A percentile compares a stretch with the other conserved stretches of the same genome.
phyloP scores from a whole-genome alignment of 2,797 vertebrate species.

The Neosalanx taihuensis region DNA sequence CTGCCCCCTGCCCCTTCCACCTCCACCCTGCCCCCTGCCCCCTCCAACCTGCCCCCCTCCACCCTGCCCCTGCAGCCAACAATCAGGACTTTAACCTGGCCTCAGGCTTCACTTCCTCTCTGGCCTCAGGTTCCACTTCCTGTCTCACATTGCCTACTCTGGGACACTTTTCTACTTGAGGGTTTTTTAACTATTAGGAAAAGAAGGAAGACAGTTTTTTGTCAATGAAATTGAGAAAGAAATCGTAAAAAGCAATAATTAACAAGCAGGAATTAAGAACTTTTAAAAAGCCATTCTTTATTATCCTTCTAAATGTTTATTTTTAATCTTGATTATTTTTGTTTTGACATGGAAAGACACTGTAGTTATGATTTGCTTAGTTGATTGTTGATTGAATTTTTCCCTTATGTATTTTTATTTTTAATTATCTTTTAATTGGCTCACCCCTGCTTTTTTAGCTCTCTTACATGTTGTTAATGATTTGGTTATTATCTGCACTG shows the following conservation, averaged over 20 bases:
- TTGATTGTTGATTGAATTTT: constrained; percentile 27
- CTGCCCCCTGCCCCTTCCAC: no score
- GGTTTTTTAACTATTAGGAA: background rate
- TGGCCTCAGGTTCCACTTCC: background rate
- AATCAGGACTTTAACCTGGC: no score
- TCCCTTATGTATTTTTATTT: constrained; percentile 33
- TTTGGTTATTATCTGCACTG: constrained; percentile 16
- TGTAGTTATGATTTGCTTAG: constrained; percentile 34
- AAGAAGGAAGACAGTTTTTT: constrained; percentile 31
- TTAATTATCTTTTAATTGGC: constrained; percentile 25
- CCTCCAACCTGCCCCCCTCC: no score
- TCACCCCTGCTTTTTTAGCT: constrained; percentile 22
- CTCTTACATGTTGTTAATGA: constrained; percentile 29
- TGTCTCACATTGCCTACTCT: background rate
- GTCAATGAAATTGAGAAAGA: constrained; percentile 40
- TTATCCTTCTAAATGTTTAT: constrained; percentile 43
- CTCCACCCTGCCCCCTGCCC: no score
- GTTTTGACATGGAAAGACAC: constrained; percentile 46
- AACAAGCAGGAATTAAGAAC: constrained; percentile 58
- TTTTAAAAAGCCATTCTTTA: constrained; percentile 67
- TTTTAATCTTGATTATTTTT: constrained; percentile 42
- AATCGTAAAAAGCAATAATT: constrained; percentile 66
- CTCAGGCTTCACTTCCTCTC: background rate
- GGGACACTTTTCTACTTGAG: background rate
- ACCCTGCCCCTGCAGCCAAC: no score